Conservation (phyloP, 1,140 invertebrate genomes). For the Prorops nasuta region DNA sequence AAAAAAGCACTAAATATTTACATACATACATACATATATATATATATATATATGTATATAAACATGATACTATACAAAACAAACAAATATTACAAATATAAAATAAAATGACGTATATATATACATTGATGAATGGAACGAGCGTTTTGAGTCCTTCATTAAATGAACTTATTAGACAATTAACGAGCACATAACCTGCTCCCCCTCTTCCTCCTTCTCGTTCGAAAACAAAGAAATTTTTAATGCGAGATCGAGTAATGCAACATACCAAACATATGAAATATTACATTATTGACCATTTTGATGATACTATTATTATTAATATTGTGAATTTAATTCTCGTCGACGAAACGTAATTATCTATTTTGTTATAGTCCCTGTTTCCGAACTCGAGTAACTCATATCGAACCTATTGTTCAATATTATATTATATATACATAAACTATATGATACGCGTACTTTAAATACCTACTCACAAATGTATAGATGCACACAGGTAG, state of each 20-base stretch:
- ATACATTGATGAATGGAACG: constrained; percentile 12
- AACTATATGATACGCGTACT: constrained; percentile 18
- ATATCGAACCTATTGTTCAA: constrained; percentile 17
- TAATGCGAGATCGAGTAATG: constrained; percentile 25
- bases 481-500: constrained; percentile 26
- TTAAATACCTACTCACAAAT: constrained; percentile 23
- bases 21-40: constrained; percentile 17
- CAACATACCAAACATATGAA: too few relatives aligned
- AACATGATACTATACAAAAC: constrained; percentile 10
- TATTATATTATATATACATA: too few relatives aligned
- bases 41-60: constrained; percentile 14
- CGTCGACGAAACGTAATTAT: too few relatives aligned
- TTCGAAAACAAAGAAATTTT: background rate
- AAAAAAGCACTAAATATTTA: constrained; percentile 5
- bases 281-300: constrained; percentile 26
- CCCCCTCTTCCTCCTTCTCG: too few relatives aligned
- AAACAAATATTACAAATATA: too few relatives aligned
- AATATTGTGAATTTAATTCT: too few relatives aligned
- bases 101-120: too few relatives aligned
- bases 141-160: constrained; percentile 18
- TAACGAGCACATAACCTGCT: too few relatives aligned
- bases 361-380: constrained; percentile 11
- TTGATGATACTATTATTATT: constrained; percentile 27
- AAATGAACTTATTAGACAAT: constrained; percentile 11
- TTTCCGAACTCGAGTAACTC: constrained; percentile 16